Evolutionary conservation across 2,797 vertebrate genomes (phyloP), one percentile per base, ranked within the genome.

Genomic region (Falco novaeseelandiae): DNA sequence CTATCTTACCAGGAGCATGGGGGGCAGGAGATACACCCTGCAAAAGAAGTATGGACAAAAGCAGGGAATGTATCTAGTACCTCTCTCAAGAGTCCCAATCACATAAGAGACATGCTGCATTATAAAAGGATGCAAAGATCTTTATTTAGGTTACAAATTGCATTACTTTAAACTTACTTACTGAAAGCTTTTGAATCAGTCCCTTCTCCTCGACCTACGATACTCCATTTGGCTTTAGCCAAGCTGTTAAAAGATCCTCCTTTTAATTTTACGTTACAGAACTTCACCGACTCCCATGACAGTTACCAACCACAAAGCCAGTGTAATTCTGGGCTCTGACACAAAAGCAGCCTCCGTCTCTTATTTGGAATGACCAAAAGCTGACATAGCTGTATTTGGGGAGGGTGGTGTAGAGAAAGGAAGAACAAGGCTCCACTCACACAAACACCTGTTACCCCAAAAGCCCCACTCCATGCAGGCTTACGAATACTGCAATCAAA

Each of bases 401-500:
- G 65, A 81, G n/a, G 30, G 34, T 52, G 58, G 69, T 32, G n/a
- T 12, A 86, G 57, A 5, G 1, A 77, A 89, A 89, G 51, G 71
- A 95, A 92, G 67, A 94, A 71, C 57, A 80, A 71, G 32, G 48
- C 63, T 87, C 67, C 7, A 2, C 63, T 87, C 71, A 70, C 57
- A 91, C 52, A 61, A 80, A 85, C 81, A 74, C 30, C 55, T 17
- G 1, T 27, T 79, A 80, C 36, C 63, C 65, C 58, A 70, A 61
- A 90, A 85, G 32, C 59, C 63, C 42, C 84, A 80, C 59, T 89
- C 57, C 55, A 61, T 5, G 0, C 90, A 91, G 87, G 74, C 58
- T 85, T 57, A 52, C 65, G 48, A 93, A 89, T 61, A 74, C 87
- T 82, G 96, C 36, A 62, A 54, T 40, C 77, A 63, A 62, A 93